Percentiles rank a stretch among this genome's conserved stretches.
Evolutionary conservation across 53 echinoderm and acorn worm genomes (phyloP).

Genomic region (Hippasteria phrygiana): DNA sequence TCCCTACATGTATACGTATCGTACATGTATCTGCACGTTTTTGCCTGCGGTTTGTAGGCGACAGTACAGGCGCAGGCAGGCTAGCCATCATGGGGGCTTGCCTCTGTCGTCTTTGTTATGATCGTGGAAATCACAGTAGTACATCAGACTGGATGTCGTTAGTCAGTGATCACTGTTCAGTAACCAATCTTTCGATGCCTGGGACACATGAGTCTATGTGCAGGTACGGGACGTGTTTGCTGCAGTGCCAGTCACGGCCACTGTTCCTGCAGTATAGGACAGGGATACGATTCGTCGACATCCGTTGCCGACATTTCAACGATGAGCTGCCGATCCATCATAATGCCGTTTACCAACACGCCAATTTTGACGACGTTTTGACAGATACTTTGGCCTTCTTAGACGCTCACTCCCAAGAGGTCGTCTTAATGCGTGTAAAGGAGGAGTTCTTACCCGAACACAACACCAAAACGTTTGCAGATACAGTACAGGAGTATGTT

Average conservation of each 20-base stretch:
- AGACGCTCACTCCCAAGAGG: constrained; percentile 25
- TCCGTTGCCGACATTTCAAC: constrained; percentile 56
- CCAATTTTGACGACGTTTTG: constrained; percentile 59
- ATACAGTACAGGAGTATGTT: constrained; percentile 21
- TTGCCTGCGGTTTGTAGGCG: not conserved
- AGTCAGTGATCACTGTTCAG: not conserved
- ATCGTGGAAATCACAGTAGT: not conserved
- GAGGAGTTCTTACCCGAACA: constrained; percentile 33
- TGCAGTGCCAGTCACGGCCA: constrained; percentile 50
- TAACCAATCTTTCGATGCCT: constrained; percentile 17
- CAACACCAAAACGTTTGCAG: constrained; percentile 43
- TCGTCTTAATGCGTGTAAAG: constrained; percentile 56
- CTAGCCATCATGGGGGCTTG: not conserved
- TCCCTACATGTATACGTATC: too few species aligned
- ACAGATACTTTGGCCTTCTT: constrained; percentile 10
- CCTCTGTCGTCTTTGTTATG: not conserved
- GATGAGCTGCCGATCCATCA: constrained; percentile 51
- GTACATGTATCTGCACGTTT: too few species aligned
- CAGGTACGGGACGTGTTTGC: constrained; percentile 19
- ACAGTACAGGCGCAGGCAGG: not conserved
- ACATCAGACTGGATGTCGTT: constrained; percentile 25
- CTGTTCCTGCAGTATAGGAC: constrained; percentile 26
- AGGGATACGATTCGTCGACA: constrained; percentile 50
- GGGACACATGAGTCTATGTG: constrained; percentile 57
- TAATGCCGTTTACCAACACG: constrained; percentile 39